phyloP scores from a whole-genome alignment of 2,113 vertebrate genomes.

The Trematocara marginatum region DNA sequence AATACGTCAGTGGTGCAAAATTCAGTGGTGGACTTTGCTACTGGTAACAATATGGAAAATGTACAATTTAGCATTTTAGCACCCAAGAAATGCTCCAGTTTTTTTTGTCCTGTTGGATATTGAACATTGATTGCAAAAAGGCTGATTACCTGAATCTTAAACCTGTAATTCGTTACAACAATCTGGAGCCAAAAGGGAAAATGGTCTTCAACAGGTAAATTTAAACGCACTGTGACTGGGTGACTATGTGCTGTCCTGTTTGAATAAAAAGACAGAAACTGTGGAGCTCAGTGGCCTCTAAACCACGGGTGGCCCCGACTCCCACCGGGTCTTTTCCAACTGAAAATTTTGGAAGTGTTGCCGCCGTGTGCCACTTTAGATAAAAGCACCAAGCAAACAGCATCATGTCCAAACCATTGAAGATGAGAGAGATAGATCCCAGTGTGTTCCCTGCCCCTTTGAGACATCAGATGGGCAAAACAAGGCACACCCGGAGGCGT shows the following conservation, averaged over 20 bases:
- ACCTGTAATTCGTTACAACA: not conserved
- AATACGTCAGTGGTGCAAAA: not conserved
- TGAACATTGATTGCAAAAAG: not conserved
- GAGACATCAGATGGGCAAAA: constrained; percentile 31
- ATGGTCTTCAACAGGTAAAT: accelerated
- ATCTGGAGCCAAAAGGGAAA: not conserved
- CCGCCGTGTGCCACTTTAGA: not conserved
- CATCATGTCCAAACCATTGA: not conserved
- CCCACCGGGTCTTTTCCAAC: not conserved
- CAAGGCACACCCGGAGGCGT: constrained; percentile 37
- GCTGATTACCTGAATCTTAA: not conserved
- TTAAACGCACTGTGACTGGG: not conserved
- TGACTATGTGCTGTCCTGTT: not conserved
- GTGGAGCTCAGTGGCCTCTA: not conserved
- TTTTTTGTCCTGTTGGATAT: not conserved
- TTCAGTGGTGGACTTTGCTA: not conserved
- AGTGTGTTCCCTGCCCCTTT: not conserved
- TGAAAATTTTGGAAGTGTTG: not conserved
- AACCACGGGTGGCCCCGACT: not conserved
- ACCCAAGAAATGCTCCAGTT: not conserved
- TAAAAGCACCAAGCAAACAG: not conserved
- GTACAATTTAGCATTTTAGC: not conserved
- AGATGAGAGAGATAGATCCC: not conserved
- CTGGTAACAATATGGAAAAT: not conserved
- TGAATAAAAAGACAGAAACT: not conserved